Evolutionary conservation across 30 jellyfish, hydroid and myxozoan genomes (phyloP), one percentile per base, ranked within the genome.

Genomic region (Pelagia noctiluca): DNA sequence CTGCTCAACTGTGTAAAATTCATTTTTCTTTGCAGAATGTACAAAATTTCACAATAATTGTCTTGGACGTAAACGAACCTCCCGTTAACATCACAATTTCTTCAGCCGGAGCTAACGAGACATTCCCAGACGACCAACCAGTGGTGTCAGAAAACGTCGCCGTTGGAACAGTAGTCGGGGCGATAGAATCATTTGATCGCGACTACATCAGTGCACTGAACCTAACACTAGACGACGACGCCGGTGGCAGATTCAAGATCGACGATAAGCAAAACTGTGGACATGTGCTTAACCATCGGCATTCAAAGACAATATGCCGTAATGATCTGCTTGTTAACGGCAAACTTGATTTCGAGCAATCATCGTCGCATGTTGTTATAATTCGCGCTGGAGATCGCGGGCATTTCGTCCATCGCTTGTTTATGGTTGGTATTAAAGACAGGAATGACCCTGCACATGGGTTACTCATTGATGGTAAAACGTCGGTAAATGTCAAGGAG

Each of bases 371-470:
- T 46, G 46, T 26, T 1, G 49, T 85, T 1, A 16, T 84, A 8
- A 42, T 85, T 32, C 61, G 88, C 34, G 95, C 88, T 36, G 64
- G 37, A 28, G 95, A 85, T 69, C 85, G 80, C 1, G 88, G 95
- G 25, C 87, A 83, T 46, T 83, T 72, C 24, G 57, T 83, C 21
- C 67, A 65, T 63, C 75, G 85, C 38, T 1, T 71, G 10, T 85
- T 85, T 38, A 63, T 5, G 2, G 71, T 92, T 21, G 42, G 23
- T 11, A 63, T 92, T 24, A 49, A 25, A 21, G 98, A 92, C 57
- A 52, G 32, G 35, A 86, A 92, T 50, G 98, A 92, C 60, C 84
- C 89, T 32, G 97, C 98, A 30, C 46, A 86, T 38, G 86, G 68
- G 33, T 33, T 92, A 16, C 57, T 61, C 30, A 71, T 83, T 2